These are phyloP conservation scores for Esperia sulphurella DNA, from an alignment of 2,888 invertebrate species.

Conservation along the genomic window DNA sequence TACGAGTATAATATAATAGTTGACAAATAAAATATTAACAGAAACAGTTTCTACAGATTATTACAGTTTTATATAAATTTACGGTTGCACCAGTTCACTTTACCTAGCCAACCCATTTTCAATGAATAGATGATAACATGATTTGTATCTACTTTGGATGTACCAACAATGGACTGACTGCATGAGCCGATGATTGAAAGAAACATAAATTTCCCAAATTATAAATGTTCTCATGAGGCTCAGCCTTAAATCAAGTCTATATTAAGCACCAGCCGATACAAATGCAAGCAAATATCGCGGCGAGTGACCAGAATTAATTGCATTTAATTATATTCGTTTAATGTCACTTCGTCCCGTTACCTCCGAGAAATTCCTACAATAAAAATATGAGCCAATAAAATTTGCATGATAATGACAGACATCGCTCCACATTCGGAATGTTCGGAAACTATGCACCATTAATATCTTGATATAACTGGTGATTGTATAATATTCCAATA, in stretches of 20 bases:
- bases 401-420: slow-evolving; percentile 45
- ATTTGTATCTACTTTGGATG: no score
- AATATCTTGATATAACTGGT: slow-evolving; percentile 18
- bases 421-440: slow-evolving; percentile 37
- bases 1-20: no score
- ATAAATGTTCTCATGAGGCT: no score
- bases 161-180: no score
- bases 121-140: no score
- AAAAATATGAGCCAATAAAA: slow-evolving; percentile 34
- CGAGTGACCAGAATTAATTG: slow-evolving; percentile 32
- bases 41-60: no score
- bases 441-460: slow-evolving; percentile 25
- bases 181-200: no score
- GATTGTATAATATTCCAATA: slow-evolving; percentile 7
- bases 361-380: slow-evolving; percentile 18
- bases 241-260: slow-evolving; percentile 1
- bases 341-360: slow-evolving; percentile 31
- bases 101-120: no score
- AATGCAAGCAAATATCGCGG: slow-evolving; percentile 15
- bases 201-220: no score
- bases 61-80: no score
- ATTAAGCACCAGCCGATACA: slow-evolving; percentile 35
- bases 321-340: slow-evolving; percentile 33
- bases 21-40: no score
- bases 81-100: no score